These are phyloP conservation scores for Hydrotaea cyrtoneurina DNA, from an alignment of 2,888 invertebrate genomes.

Conservation along the genomic window DNA sequence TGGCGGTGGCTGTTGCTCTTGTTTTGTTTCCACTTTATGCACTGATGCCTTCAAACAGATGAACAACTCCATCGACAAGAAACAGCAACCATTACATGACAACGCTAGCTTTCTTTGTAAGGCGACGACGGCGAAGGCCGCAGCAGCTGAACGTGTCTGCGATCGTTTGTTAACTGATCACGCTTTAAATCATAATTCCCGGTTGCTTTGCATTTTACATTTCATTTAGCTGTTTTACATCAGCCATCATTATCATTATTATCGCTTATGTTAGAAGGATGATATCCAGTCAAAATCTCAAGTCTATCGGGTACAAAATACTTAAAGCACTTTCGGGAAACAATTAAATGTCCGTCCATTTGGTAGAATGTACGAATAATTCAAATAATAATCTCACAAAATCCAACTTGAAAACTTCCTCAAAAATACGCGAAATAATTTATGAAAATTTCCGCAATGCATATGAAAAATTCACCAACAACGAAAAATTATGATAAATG, in stretches of 20 bases:
- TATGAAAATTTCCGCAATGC: too few relatives aligned
- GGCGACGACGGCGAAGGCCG: background rate
- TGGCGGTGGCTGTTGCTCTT: background rate
- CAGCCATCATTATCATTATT: background rate
- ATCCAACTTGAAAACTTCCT: too few relatives aligned
- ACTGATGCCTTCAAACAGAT: constrained; percentile 61
- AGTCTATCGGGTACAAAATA: too few relatives aligned
- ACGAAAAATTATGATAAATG: too few relatives aligned
- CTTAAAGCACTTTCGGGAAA: too few relatives aligned
- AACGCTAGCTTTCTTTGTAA: background rate
- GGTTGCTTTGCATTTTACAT: background rate
- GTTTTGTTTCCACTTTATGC: constrained; percentile 69
- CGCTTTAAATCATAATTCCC: background rate
- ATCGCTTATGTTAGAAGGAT: background rate
- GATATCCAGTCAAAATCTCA: too few relatives aligned
- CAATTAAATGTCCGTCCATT: too few relatives aligned
- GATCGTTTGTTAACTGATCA: constrained; percentile 6
- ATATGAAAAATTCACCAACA: too few relatives aligned
- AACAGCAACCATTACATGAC: background rate
- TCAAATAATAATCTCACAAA: too few relatives aligned
- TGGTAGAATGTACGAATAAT: too few relatives aligned
- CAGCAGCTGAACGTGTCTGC: background rate
- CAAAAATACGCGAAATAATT: too few relatives aligned
- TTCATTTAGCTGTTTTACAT: background rate
- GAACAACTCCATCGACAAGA: background rate